These are phyloP conservation scores for Carettochelys insculpta DNA, from an alignment of 2,113 vertebrate genomes.

Conservation along the genomic window DNA sequence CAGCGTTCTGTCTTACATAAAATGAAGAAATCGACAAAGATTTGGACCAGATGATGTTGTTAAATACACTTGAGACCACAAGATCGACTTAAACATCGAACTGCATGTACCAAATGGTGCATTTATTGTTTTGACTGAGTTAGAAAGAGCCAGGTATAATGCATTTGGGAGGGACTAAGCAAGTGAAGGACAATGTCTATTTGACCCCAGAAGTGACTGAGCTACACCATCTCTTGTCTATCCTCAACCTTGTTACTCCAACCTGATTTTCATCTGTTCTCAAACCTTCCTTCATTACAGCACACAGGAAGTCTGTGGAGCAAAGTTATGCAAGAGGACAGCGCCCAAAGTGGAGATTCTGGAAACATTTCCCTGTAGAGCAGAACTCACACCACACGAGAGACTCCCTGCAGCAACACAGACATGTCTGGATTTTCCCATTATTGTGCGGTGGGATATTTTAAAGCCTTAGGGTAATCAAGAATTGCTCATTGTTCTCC, in stretches of 20 bases:
- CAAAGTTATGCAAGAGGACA: background rate
- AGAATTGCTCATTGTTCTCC: background rate
- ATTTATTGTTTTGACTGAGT: background rate
- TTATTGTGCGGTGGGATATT: background rate
- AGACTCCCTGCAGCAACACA: background rate
- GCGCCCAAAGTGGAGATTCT: background rate
- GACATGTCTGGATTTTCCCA: background rate
- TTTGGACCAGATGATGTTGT: background rate
- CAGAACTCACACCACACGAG: too few species aligned
- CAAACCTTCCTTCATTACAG: background rate
- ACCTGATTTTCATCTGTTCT: background rate
- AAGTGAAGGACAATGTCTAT: background rate
- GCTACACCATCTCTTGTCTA: background rate
- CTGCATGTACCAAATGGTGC: background rate
- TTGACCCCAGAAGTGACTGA: background rate
- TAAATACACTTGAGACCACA: background rate
- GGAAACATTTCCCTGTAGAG: background rate
- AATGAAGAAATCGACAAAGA: background rate
- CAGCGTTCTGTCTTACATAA: background rate
- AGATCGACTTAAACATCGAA: background rate
- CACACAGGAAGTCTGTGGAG: background rate
- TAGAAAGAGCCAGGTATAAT: background rate
- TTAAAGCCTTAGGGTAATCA: background rate
- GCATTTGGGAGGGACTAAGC: background rate
- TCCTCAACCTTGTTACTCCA: background rate